Conservation (phyloP, 2,113 vertebrate genomes). For the Sturnira hondurensis region DNA sequence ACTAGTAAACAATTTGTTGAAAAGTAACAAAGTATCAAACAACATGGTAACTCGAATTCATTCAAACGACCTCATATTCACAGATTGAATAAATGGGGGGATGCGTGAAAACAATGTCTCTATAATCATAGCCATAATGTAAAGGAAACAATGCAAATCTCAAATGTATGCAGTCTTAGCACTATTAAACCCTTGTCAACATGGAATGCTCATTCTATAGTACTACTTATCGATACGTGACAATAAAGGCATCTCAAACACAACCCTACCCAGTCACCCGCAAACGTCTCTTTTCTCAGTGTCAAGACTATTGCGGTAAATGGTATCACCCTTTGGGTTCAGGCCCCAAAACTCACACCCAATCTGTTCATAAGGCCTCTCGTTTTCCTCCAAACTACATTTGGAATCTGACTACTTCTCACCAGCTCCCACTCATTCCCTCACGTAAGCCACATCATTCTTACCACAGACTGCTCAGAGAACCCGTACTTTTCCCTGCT, state of each 20-base stretch:
- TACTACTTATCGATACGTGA: background rate
- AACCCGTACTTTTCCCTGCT: background rate
- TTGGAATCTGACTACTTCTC: background rate
- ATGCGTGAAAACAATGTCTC: background rate
- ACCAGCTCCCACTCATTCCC: background rate
- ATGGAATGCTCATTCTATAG: background rate
- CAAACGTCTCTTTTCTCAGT: background rate
- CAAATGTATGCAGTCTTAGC: background rate
- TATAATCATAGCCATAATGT: background rate
- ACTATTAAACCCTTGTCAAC: background rate
- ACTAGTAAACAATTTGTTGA: background rate
- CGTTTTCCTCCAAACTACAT: background rate
- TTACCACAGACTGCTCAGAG: background rate
- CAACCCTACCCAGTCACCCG: background rate
- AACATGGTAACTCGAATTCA: background rate
- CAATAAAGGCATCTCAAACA: background rate
- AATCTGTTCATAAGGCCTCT: background rate
- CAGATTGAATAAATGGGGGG: background rate
- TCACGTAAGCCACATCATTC: background rate
- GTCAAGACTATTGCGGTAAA: background rate
- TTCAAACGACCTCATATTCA: background rate
- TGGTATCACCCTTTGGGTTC: background rate
- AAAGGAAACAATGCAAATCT: background rate
- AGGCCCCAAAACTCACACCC: background rate
- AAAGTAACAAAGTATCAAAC: background rate